These are phyloP conservation scores for Mastomys natalensis DNA, from an alignment of 2,113 vertebrate species.

Conservation along the genomic window DNA sequence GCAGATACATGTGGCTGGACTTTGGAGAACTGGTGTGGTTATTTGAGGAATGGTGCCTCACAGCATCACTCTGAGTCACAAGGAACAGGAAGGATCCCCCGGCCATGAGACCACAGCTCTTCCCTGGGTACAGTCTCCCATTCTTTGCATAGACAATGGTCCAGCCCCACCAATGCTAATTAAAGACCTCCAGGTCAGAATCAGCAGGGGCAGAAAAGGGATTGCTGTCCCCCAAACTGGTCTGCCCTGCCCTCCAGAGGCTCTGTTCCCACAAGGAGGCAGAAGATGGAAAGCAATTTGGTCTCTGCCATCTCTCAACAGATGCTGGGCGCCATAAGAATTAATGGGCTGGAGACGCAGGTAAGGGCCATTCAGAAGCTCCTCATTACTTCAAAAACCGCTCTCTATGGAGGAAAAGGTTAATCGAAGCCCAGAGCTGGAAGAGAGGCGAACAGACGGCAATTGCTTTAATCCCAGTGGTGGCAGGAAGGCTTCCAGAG, in stretches of 20 bases:
- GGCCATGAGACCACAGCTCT: background rate
- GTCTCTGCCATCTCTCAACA: background rate
- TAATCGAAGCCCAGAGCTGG: constrained; percentile 64
- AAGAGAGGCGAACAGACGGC: background rate
- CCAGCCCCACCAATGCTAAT: background rate
- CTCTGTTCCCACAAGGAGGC: background rate
- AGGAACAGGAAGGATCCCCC: background rate
- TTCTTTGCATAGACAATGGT: background rate
- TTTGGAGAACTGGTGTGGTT: constrained; percentile 20
- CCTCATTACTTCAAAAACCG: constrained; percentile 16
- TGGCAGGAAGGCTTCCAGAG: background rate
- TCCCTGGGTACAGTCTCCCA: background rate
- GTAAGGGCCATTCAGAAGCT: constrained; percentile 61
- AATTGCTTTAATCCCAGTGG: background rate
- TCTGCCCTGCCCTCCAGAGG: background rate
- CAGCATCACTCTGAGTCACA: constrained; percentile 19
- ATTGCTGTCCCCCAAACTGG: constrained; percentile 18
- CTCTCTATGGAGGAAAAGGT: constrained; percentile 70
- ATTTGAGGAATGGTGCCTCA: constrained; percentile 31
- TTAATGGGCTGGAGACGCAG: constrained; percentile 72
- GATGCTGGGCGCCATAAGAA: constrained; percentile 52
- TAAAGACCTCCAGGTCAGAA: constrained; percentile 34
- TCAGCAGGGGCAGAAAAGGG: constrained; percentile 23
- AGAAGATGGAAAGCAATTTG: constrained; percentile 24
- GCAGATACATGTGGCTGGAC: background rate